These are phyloP conservation scores for Amphipyra tragopoginis DNA, from an alignment of 2,888 invertebrate species.

Conservation along the genomic window DNA sequence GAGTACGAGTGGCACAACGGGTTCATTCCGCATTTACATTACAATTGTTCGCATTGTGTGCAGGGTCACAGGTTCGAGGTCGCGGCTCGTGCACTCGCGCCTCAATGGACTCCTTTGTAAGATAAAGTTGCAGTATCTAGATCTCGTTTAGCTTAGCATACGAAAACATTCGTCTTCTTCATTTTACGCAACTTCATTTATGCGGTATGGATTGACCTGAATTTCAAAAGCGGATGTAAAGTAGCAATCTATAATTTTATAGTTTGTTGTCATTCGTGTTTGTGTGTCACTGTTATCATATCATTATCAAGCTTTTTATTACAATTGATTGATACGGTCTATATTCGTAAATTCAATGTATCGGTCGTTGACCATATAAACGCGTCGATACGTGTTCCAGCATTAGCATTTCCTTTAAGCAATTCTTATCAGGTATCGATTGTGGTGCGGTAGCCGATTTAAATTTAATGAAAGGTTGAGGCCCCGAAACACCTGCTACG, in stretches of 20 bases:
- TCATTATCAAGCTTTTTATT: slow-evolving; percentile 25
- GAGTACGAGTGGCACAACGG: slow-evolving; percentile 72
- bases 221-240: slow-evolving; percentile 20
- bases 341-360: slow-evolving; percentile 47
- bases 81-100: slow-evolving; percentile 70
- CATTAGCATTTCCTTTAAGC: slow-evolving; percentile 57
- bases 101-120: slow-evolving; percentile 67
- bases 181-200: slow-evolving; percentile 4
- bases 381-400: slow-evolving; percentile 46
- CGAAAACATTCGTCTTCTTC: slow-evolving; percentile 21
- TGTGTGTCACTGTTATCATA: slow-evolving; percentile 40
- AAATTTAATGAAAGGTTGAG: slow-evolving; percentile 65
- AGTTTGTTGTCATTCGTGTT: slow-evolving; percentile 31
- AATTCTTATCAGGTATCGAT: slow-evolving; percentile 67
- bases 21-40: slow-evolving; percentile 81
- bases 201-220: slow-evolving; percentile 28
- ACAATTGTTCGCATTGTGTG: slow-evolving; percentile 83
- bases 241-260: slow-evolving; percentile 27
- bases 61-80: slow-evolving; percentile 88
- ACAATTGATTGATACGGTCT: slow-evolving; percentile 14
- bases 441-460: slow-evolving; percentile 62
- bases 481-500: slow-evolving; percentile 66
- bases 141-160: slow-evolving; percentile 35
- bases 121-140: slow-evolving; percentile 51
- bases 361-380: slow-evolving; percentile 64